Evolutionary conservation across 2,888 invertebrate genomes (phyloP), one percentile per base, ranked within the genome.

Genomic region (Papilio demoleus): DNA sequence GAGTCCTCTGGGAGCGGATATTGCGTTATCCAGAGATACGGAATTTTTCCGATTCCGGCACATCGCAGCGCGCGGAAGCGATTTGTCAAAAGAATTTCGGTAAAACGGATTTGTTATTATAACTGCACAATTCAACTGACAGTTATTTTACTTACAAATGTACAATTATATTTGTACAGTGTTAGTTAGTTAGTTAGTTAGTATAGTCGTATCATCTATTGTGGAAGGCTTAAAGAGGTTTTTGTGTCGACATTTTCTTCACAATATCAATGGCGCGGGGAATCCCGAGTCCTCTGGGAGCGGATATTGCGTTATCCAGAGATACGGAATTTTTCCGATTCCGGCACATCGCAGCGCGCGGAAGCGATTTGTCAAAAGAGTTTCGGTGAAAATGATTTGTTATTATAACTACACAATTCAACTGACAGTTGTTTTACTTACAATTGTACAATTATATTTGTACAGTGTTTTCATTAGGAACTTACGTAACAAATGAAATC

Each of bases 301-400:
- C 67, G 67, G 67, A 67, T 67, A 67, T 67, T 67, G 67, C 42
- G 40, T 62, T 56, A 67, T 62, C 53, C 40, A 34, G 27, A 56
- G 56, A n/a, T n/a, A 65, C 4, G 36, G 61, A 36, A 38, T 53
- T 34, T 45, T 42, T 56, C 27, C 34, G 50, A 50, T 50, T 60
- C 17, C 24, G 34, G 11, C 17, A 50, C 17, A 14, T 24, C n/a
- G n/a, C 9, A 27, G 24, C 45, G n/a, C n/a, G 59, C 66, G 66
- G 59, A 60, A 59, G 59, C 59, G 66, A 58, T 66, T 34, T 47
- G 65, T 58, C 65, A 34, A 17, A 24, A 47, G 22, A 45, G 9
- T 17, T 45, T 34, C 19, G 14, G 19, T 62, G 19, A 45, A 19
- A 31, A 9, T 3, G 31, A 56, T n/a, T 31, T 56, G 53, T 56